Evolutionary conservation across 2,797 vertebrate genomes (phyloP), one percentile per base, ranked within the genome.

Genomic region (Heliangelus exortis): DNA sequence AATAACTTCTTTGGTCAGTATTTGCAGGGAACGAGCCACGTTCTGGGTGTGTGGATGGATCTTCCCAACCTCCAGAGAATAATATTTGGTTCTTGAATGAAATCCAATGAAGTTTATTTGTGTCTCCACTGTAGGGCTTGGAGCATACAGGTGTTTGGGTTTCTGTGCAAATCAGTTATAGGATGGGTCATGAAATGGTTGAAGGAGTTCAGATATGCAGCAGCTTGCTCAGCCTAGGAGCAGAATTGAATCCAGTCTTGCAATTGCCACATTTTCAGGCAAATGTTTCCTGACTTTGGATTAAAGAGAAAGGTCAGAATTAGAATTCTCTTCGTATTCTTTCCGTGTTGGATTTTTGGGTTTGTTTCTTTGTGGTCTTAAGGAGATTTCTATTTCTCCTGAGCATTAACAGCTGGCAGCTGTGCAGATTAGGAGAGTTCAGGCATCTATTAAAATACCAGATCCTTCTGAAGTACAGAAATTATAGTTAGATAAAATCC

Each of bases 261-360:
- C 29, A 73, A 61, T 91, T 78, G 34, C 18, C 36, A 17, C 26
- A 4, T 75, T 92, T 87, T 79, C 55, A 90, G 83, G 74, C 8
- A 7, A 72, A 51, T 7, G 19, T 25, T 80, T 86, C 84, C 63
- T 92, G 89, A 96, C 71, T 92, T 95, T 93, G 77, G 57, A 29
- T 77, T 93, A 81, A 91, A 95, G 74, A 90, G 34, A 84, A 90
- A 96, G 86, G 85, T 96, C 77, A 84, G 23, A 79, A 93, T 92
- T 77, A 84, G 61, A 95, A 87, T 85, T 86, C 66, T 73, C 25
- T 80, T 80, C 78, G 26, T 69, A 14, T 66, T 21, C 82, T 39
- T 50, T 57, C 5, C 66, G 51, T 15, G 13, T 89, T 74, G 47
- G 69, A 28, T 53, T 93, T 93, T 65, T 69, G 33, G 18, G 15